phyloP scores from a whole-genome alignment of 2,113 vertebrate species.

The Struthidea cinerea region DNA sequence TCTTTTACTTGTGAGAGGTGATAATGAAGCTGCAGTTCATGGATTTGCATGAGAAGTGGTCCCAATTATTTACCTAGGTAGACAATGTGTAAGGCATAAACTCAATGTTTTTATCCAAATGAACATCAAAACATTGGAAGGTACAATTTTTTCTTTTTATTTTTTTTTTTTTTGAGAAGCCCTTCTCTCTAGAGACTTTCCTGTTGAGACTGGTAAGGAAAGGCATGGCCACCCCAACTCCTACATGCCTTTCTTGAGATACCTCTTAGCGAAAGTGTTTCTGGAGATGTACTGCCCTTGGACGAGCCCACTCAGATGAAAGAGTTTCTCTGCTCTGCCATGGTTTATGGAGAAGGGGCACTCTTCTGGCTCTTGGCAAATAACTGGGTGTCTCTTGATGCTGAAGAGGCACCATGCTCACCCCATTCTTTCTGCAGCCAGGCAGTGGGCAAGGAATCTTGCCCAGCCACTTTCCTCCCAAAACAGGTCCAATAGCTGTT shows the following conservation, averaged over 20 bases:
- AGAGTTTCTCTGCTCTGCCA: neutral
- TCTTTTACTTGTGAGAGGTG: neutral
- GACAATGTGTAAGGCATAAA: neutral
- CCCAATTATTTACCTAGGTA: neutral
- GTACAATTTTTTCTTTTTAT: neutral
- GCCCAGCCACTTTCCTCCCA: neutral
- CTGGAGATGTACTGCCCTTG: neutral
- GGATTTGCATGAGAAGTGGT: neutral
- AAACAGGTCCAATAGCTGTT: neutral
- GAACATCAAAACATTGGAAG: neutral
- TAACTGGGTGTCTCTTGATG: neutral
- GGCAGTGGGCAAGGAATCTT: neutral
- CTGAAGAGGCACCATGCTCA: fast-evolving
- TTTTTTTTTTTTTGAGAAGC: neutral
- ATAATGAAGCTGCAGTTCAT: neutral
- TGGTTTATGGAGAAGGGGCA: neutral
- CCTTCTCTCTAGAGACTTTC: neutral
- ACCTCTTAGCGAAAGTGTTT: neutral
- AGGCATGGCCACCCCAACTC: neutral
- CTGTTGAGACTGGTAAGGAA: neutral
- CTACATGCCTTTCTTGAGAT: neutral
- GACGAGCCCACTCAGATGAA: neutral
- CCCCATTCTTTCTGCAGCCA: neutral
- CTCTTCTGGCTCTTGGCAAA: neutral
- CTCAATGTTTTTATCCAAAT: neutral